Evolutionary conservation across 35 echinoderm and acorn worm genomes (phyloP), one percentile per base, ranked within the genome.

Genomic region (Heliocidaris tuberculata): DNA sequence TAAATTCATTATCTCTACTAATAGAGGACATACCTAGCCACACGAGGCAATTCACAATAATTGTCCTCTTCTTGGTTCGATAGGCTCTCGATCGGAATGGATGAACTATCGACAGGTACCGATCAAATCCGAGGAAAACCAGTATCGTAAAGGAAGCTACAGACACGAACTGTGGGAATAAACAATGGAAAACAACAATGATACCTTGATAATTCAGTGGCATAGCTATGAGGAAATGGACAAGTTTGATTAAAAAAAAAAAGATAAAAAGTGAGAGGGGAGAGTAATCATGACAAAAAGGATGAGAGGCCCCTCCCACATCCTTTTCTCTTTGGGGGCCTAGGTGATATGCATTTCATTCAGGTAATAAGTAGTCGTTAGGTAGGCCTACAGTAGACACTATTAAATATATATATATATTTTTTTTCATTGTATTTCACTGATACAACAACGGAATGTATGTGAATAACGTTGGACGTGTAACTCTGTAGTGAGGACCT

Each of bases 81-180:
- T 31, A 59, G 4, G 91, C 7, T 27, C 29, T 50, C 32, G 91
- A 93, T 93, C 91, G 49, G 12, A 93, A 13, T 13, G 91, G 91
- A 56, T 93, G 91, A 56, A 93, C 47, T 31, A 59, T 52, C 11
- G 91, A 16, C 0, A 93, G n/a, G 50, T 93, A 93, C 50, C 91
- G 17, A 93, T 93, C 91, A 31, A 93, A 13, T 49, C 31, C 91
- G 10, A 93, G 91, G 13, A 93, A 5, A 11, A 59, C 91, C 50
- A 93, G 50, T 16, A 48, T 93, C 2, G 47, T 59, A 24, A 93
- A 93, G 9, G 50, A 93, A 17, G 91, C 48, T 30, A 59, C 30
- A 50, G 48, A 12, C 9, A 93, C 91, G 30, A 93, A 93, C 91
- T 89, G 87, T 32, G 21, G 27, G 52, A 78, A 19, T 0, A 24